phyloP scores from a whole-genome alignment of 1,140 invertebrate genomes.

The Metopolophium dirhodum region DNA sequence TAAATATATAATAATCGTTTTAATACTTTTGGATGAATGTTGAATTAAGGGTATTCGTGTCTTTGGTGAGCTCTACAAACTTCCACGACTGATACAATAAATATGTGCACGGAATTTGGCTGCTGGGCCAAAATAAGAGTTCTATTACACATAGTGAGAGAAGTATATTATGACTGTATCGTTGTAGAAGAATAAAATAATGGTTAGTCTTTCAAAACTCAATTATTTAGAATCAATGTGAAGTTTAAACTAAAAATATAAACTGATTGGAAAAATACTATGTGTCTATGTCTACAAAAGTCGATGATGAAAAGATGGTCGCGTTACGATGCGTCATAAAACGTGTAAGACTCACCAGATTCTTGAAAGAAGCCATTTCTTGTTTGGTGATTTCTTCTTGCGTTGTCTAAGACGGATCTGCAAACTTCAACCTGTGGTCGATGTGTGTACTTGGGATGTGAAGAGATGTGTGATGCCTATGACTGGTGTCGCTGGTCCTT shows the following conservation, averaged over 20 bases:
- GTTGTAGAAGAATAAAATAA: not conserved
- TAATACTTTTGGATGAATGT: not conserved
- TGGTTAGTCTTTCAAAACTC: not conserved
- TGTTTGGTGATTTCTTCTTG: not conserved
- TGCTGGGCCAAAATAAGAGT: too few species aligned
- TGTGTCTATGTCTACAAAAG: not conserved
- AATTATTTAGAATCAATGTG: not conserved
- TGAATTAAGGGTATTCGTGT: not conserved
- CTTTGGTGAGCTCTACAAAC: too few species aligned
- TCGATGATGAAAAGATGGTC: too few species aligned
- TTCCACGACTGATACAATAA: too few species aligned
- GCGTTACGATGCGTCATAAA: not conserved
- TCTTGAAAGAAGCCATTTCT: slow-evolving; percentile 8
- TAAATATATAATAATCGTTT: not conserved
- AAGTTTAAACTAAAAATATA: not conserved
- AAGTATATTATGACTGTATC: not conserved
- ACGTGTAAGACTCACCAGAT: not conserved
- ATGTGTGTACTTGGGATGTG: not conserved
- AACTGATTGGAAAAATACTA: not conserved
- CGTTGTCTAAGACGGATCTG: not conserved
- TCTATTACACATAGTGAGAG: too few species aligned
- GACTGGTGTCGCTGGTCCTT: not conserved
- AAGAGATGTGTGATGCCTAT: not conserved
- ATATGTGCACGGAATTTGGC: too few species aligned
- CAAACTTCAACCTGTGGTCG: slow-evolving; percentile 26